phyloP scores from a whole-genome alignment of 23 tunicate species.

The Phallusia fumigata region DNA sequence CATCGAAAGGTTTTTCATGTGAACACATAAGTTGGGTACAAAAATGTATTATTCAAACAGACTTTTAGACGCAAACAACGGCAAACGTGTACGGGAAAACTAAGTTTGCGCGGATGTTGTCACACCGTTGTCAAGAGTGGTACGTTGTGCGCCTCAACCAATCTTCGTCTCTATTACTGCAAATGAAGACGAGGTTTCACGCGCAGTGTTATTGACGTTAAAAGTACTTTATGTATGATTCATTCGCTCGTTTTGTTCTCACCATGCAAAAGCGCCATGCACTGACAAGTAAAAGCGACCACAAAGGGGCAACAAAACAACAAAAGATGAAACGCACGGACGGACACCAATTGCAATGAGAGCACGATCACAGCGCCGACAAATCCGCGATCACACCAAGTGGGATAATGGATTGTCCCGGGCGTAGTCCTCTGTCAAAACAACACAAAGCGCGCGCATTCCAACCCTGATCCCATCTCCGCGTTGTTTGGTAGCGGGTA shows the following conservation, averaged over 20 bases:
- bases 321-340: neutral
- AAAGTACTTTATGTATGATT: neutral
- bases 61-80: too few relatives aligned
- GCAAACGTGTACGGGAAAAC: too few relatives aligned
- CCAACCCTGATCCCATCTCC: slow-evolving; percentile 8
- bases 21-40: neutral
- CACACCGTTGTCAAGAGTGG: too few relatives aligned
- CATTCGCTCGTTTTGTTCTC: neutral
- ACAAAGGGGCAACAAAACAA: neutral
- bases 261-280: neutral
- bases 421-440: slow-evolving; percentile 5
- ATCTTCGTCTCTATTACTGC: too few relatives aligned
- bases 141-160: too few relatives aligned
- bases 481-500: neutral
- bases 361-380: neutral
- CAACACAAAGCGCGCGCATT: neutral
- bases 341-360: neutral
- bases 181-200: too few relatives aligned
- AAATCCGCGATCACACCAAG: neutral
- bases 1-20: neutral
- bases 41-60: neutral
- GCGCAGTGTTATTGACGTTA: too few relatives aligned
- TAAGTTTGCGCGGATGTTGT: too few relatives aligned
- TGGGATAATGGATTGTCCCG: slow-evolving; percentile 3
- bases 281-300: neutral